phyloP scores from a whole-genome alignment of 2,113 vertebrate genomes.

The Sinosuthora webbiana region DNA sequence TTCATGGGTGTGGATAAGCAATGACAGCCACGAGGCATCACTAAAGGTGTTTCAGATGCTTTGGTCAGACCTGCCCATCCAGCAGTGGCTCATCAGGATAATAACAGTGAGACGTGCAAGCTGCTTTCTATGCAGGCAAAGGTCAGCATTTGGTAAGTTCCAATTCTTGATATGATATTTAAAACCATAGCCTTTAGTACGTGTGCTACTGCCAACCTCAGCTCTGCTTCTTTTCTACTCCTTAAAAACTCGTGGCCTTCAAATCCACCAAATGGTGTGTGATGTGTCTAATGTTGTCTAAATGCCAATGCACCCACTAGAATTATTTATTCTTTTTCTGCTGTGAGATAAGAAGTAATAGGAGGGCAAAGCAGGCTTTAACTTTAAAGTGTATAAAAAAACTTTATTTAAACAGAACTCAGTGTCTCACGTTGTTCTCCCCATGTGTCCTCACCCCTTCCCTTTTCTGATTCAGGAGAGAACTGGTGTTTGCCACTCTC shows the following conservation, averaged over 20 bases:
- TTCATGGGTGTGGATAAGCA: neutral
- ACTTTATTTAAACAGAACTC: neutral
- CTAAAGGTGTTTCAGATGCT: neutral
- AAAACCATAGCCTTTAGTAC: accelerated
- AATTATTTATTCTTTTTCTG: neutral
- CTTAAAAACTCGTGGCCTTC: accelerated
- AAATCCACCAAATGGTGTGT: neutral
- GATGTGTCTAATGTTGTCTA: neutral
- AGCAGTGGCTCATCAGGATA: accelerated
- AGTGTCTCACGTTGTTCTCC: neutral
- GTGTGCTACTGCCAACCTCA: accelerated
- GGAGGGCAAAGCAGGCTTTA: neutral
- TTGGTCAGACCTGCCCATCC: neutral
- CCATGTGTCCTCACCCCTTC: neutral
- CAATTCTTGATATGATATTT: neutral
- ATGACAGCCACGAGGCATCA: neutral
- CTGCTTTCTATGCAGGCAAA: neutral
- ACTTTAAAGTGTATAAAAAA: neutral
- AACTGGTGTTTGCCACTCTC: neutral
- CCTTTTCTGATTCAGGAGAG: neutral
- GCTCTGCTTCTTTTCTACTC: neutral
- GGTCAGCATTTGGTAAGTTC: neutral
- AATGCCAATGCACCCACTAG: neutral
- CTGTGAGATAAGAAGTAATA: neutral
- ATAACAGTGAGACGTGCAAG: no score